Conservation (phyloP, 1,140 invertebrate genomes). For the Drosophila azteca region DNA sequence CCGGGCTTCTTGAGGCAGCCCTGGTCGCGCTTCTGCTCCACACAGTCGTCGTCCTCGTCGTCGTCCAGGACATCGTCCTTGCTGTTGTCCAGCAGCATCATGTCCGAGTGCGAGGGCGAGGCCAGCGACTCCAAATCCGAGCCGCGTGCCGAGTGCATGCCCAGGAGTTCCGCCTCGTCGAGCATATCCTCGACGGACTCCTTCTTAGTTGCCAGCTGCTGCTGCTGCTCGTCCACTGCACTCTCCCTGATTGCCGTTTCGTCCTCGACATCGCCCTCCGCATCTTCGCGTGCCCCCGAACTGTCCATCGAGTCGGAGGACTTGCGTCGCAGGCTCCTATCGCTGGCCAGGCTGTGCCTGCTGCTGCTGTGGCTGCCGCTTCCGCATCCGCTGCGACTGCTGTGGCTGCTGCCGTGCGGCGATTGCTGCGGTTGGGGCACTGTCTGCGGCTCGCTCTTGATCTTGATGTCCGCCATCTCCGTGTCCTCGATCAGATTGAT, state of each 20-base stretch:
- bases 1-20: slow-evolving; percentile 74
- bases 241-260: slow-evolving; percentile 7
- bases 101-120: slow-evolving; percentile 86
- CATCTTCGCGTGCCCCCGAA: slow-evolving; percentile 33
- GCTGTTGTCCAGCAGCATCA: slow-evolving; percentile 86
- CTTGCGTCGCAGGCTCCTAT: slow-evolving; percentile 66
- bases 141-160: slow-evolving; percentile 64
- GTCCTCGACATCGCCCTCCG: slow-evolving; percentile 12
- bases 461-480: slow-evolving; percentile 75
- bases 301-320: slow-evolving; percentile 74
- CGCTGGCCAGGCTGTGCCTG: slow-evolving; percentile 45
- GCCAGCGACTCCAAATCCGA: slow-evolving; percentile 86
- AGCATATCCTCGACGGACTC: slow-evolving; percentile 78
- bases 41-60: slow-evolving; percentile 85
- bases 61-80: slow-evolving; percentile 87
- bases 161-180: slow-evolving; percentile 78
- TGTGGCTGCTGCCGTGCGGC: slow-evolving; percentile 65
- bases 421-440: slow-evolving; percentile 46
- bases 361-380: slow-evolving; percentile 51
- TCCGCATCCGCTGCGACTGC: slow-evolving; percentile 49
- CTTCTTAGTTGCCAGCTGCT: slow-evolving; percentile 68
- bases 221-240: slow-evolving; percentile 22
- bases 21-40: slow-evolving; percentile 58
- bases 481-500: slow-evolving; percentile 75
- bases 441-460: slow-evolving; percentile 74